Evolutionary conservation across 2,113 vertebrate species (phyloP).

Genomic region (Passer domesticus): DNA sequence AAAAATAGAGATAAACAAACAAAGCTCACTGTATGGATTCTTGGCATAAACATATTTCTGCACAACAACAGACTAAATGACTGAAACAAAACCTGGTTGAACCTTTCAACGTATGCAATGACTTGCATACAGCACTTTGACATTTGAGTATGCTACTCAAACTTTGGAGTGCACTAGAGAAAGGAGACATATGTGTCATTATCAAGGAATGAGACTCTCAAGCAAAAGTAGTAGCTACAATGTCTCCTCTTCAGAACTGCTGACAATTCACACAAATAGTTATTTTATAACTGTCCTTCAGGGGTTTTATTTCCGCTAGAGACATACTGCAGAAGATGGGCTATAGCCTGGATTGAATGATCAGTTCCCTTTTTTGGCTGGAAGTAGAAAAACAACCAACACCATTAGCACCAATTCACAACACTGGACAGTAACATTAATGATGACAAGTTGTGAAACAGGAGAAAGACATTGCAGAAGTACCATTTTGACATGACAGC

Average conservation of each 20-base stretch:
- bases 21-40: background rate
- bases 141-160: background rate
- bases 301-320: background rate
- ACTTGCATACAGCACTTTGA: background rate
- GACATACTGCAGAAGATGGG: background rate
- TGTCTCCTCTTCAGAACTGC: background rate
- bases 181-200: background rate
- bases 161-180: background rate
- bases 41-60: background rate
- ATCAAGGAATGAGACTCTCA: background rate
- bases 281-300: background rate
- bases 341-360: background rate
- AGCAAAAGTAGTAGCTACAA: background rate
- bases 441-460: background rate
- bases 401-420: background rate
- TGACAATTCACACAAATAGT: background rate
- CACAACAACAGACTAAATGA: background rate
- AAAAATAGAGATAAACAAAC: background rate
- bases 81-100: background rate
- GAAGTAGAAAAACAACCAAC: background rate
- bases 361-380: background rate
- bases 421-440: background rate
- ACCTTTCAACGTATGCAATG: background rate
- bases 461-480: background rate
- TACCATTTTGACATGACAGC: background rate